Base-by-base conservation (phyloP, 2,797 vertebrate species). In the Sebastes ruberrimus region DNA sequence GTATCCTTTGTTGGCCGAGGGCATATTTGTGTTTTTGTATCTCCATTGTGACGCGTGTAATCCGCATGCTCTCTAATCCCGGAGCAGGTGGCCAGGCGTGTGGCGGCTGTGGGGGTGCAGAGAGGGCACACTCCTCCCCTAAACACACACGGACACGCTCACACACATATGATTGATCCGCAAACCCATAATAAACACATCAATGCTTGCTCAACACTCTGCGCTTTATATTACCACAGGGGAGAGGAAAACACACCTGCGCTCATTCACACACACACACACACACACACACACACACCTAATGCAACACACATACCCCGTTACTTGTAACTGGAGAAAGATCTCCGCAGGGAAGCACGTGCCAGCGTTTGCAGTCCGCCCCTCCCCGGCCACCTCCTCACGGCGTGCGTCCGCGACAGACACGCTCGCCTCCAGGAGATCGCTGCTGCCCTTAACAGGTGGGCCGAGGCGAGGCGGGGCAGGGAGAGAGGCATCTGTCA, bases 11-110 rank as follows among this genome's bases (percentile, higher is more conserved):
- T 94, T 89, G 85, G 83, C 88, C 28, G 65, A 78, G 82, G 89
- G 88, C 88, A 92, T 91, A 93, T 93, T 94, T 91, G 88, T 93
- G 90, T 93, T 94, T 93, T 92, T 90, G 91, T 92, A 92, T 89
- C 90, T 94, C 89, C 86, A 94, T 94, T 95, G 95, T 94, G 94
- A 94, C 82, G 91, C 88, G 81, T 95, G 94, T 96, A 95, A 96
- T 95, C 95, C 89, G 77, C 93, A 89, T 93, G 93, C 92, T 94
- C 91, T 86, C 93, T 95, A 95, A 95, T 96, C 94, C 93, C 89
- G 10, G 94, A 96, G 92, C 95, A 96, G 95, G 95, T 96, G 95
- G 95, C 80, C 89, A 85, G 90, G 92, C 93, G 93, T 95, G 95
- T 94, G 94, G 91, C 86, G 90, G 73, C 87, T 81, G 84, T 74